phyloP scores from a whole-genome alignment of 1,140 invertebrate species.

The Coptotermes formosanus region DNA sequence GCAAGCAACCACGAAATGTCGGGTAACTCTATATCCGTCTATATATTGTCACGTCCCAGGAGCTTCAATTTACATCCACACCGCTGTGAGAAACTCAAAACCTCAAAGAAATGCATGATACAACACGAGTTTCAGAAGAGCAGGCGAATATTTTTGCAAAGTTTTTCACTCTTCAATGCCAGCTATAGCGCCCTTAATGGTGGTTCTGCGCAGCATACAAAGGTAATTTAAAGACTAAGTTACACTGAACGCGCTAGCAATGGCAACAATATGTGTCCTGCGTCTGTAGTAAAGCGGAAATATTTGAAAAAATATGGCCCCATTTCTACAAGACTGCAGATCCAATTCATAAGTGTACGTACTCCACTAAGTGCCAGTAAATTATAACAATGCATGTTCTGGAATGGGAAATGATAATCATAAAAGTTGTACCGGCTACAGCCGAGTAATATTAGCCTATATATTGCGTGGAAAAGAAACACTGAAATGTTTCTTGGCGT shows the following conservation, averaged over 20 bases:
- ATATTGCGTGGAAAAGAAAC: background rate
- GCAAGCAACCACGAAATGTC: too few relatives aligned
- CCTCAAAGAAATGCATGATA: too few relatives aligned
- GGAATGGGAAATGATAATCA: background rate
- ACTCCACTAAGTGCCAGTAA: background rate
- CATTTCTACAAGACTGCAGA: background rate
- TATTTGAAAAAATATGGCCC: background rate
- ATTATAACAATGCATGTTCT: conserved; percentile 1
- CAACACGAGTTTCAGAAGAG: too few relatives aligned
- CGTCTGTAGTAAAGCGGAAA: background rate
- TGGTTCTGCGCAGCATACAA: background rate
- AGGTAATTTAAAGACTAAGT: background rate
- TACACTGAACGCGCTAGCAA: background rate
- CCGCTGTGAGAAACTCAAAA: too few relatives aligned
- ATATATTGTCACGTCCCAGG: too few relatives aligned
- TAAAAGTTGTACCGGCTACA: background rate
- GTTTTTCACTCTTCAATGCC: background rate
- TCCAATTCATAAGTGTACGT: background rate
- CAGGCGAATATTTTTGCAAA: too few relatives aligned
- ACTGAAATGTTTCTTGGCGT: background rate
- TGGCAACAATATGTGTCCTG: background rate
- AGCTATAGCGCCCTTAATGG: background rate
- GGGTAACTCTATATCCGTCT: too few relatives aligned
- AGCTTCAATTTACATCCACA: too few relatives aligned
- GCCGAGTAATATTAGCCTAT: background rate